Conservation (phyloP, 1,140 invertebrate genomes). For the Eumaeus atala region DNA sequence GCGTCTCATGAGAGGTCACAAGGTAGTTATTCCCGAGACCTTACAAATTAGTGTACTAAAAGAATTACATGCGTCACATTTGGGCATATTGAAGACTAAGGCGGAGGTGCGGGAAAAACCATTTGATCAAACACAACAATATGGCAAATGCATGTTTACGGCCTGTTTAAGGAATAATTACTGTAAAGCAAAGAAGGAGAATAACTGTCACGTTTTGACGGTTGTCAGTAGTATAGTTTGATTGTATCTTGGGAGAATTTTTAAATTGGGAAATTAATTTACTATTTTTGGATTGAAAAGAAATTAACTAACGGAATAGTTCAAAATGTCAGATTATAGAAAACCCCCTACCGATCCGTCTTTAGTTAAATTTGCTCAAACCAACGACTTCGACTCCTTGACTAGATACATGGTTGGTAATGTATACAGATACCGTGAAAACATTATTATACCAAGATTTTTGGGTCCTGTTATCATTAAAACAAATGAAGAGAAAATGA, state of each 20-base stretch:
- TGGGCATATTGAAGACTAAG: conserved; percentile 31
- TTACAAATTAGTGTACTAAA: conserved; percentile 20
- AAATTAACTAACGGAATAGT: too few species aligned
- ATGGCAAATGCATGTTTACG: too few species aligned
- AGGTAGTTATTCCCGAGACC: conserved; percentile 21
- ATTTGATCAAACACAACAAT: too few species aligned
- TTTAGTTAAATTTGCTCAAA: conserved; percentile 61
- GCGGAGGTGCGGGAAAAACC: too few species aligned
- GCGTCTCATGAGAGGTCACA: conserved; percentile 26
- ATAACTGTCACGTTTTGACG: too few species aligned
- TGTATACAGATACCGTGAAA: conserved; percentile 81
- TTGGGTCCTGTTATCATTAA: conserved; percentile 86
- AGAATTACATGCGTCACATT: conserved; percentile 30
- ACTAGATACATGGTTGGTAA: conserved; percentile 81
- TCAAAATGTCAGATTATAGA: conserved; percentile 41
- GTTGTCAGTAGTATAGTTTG: too few species aligned
- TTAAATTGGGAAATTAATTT: too few species aligned
- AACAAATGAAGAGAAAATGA: conserved; percentile 89
- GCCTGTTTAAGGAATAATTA: too few species aligned
- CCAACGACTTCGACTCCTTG: conserved; percentile 74
- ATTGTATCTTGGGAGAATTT: too few species aligned
- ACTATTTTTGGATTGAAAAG: too few species aligned
- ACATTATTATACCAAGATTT: conserved; percentile 86
- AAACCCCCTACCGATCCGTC: conserved; percentile 50
- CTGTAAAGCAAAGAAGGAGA: too few species aligned